These are phyloP conservation scores for Tanypteryx hageni DNA, from an alignment of 2,888 invertebrate genomes.

Conservation along the genomic window DNA sequence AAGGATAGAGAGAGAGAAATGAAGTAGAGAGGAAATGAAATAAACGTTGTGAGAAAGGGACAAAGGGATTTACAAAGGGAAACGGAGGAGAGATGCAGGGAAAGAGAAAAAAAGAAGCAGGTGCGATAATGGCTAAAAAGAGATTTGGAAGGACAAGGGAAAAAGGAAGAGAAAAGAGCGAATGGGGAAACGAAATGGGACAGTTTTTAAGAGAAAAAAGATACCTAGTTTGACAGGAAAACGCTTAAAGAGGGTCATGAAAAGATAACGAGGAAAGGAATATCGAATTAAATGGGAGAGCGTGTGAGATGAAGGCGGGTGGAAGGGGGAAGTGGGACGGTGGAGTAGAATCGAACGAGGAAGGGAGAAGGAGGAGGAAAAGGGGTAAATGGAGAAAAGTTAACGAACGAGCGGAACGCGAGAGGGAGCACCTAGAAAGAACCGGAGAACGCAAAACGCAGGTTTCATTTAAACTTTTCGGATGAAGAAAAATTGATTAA, in stretches of 20 bases:
- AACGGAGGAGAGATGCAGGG: not conserved
- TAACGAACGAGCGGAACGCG: not conserved
- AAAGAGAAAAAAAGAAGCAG: not conserved
- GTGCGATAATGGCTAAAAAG: not conserved
- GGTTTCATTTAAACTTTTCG: not conserved
- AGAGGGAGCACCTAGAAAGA: not conserved
- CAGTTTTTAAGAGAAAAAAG: not conserved
- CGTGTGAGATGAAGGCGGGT: not conserved
- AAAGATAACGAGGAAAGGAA: not conserved
- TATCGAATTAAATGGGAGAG: not conserved
- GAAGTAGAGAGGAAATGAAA: not conserved
- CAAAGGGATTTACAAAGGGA: not conserved
- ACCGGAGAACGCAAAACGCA: not conserved
- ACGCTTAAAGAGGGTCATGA: not conserved
- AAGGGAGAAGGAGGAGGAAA: too few relatives aligned
- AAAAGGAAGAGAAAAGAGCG: not conserved
- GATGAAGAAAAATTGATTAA: not conserved
- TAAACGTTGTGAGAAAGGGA: not conserved
- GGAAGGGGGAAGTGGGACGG: not conserved
- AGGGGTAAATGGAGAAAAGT: not conserved
- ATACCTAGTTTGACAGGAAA: not conserved
- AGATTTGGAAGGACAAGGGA: not conserved
- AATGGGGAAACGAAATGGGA: not conserved
- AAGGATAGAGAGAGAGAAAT: not conserved
- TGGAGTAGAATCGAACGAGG: not conserved